These are phyloP conservation scores for Poeciliopsis turneri DNA, from an alignment of 2,797 vertebrate genomes.

Conservation along the genomic window DNA sequence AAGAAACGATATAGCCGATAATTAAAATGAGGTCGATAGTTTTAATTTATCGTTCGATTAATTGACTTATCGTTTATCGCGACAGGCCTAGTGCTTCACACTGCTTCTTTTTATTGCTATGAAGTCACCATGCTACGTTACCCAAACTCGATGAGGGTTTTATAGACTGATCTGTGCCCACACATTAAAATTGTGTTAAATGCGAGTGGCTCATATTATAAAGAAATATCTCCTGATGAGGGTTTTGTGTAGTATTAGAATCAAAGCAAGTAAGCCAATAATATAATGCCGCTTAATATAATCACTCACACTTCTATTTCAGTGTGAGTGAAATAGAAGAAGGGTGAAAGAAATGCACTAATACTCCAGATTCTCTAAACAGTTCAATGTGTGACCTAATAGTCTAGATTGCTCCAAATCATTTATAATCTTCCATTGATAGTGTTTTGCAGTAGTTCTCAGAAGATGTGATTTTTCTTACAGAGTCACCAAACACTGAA, in stretches of 20 bases:
- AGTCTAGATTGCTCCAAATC: not conserved
- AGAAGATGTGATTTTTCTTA: not conserved
- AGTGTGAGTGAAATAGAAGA: not conserved
- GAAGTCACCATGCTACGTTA: slow-evolving; percentile 77
- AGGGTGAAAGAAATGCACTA: not conserved
- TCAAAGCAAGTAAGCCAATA: not conserved
- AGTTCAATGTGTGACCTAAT: not conserved
- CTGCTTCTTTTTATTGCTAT: slow-evolving; percentile 64
- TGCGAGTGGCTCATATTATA: not conserved
- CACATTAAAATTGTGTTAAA: slow-evolving; percentile 39
- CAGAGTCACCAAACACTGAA: not conserved
- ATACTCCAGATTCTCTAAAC: not conserved
- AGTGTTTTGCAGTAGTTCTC: not conserved
- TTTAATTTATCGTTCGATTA: too few relatives aligned
- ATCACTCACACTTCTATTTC: too few relatives aligned
- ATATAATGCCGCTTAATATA: not conserved
- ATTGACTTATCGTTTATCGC: too few relatives aligned
- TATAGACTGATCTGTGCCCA: slow-evolving; percentile 51
- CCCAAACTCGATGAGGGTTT: slow-evolving; percentile 65
- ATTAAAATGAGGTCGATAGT: too few relatives aligned
- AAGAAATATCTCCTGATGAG: not conserved
- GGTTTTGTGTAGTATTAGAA: not conserved
- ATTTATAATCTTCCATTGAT: not conserved
- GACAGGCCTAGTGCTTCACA: slow-evolving; percentile 67
- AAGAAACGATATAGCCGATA: too few relatives aligned